Evolutionary conservation across 92 coral and sea anemone species (phyloP).

Genomic region (Plumapathes pennacea): DNA sequence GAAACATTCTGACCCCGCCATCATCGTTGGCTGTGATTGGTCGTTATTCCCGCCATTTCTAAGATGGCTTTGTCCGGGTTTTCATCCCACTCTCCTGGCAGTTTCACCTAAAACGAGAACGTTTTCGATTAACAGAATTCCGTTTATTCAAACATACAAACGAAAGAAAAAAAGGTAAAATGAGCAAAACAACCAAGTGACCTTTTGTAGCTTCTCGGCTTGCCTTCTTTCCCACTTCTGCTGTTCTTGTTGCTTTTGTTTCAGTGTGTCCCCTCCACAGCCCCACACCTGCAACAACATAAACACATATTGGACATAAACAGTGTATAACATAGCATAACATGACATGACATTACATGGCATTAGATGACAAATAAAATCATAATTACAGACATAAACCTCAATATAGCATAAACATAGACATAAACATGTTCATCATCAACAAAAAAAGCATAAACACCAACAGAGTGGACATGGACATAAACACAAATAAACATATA

Average conservation of each 20-base stretch:
- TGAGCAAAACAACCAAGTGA: background rate
- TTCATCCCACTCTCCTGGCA: slow-evolving; percentile 94
- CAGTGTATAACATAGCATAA: no score
- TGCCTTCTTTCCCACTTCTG: slow-evolving; percentile 90
- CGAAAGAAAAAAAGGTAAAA: background rate
- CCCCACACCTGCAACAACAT: slow-evolving; percentile 75
- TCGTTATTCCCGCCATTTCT: slow-evolving; percentile 89
- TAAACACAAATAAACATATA: no score
- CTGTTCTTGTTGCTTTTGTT: slow-evolving; percentile 69
- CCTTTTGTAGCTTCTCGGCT: slow-evolving; percentile 92
- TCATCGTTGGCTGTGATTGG: slow-evolving; percentile 72
- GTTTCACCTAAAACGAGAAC: slow-evolving; percentile 66
- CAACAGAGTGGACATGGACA: no score
- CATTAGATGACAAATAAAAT: no score
- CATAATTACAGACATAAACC: no score
- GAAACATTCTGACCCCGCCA: no score
- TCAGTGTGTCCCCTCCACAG: slow-evolving; percentile 68
- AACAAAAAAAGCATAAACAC: no score
- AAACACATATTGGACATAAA: background rate
- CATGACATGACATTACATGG: no score
- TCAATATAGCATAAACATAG: no score
- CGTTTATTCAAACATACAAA: background rate
- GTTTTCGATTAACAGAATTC: background rate
- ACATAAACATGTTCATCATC: no score
- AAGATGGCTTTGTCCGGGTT: slow-evolving; percentile 87